Conservation (phyloP, 1,140 invertebrate species). For the Pentalonia nigronervosa region DNA sequence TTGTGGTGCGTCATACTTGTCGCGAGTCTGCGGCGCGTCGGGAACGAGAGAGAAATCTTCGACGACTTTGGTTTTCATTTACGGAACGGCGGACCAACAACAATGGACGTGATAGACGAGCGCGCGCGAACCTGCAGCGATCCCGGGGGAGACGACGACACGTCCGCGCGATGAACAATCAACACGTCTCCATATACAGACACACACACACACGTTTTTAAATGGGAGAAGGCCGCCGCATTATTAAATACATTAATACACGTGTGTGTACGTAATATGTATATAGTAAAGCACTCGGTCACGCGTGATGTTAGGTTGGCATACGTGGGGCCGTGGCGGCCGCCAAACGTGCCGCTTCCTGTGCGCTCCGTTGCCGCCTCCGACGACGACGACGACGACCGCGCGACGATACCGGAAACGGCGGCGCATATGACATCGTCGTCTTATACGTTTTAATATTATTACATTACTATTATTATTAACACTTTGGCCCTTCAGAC, state of each 20-base stretch:
- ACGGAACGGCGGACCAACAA: not conserved
- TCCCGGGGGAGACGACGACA: slow-evolving; percentile 23
- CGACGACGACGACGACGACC: slow-evolving; percentile 44
- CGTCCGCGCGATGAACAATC: not conserved
- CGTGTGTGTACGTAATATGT: not conserved
- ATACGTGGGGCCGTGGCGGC: slow-evolving; percentile 22
- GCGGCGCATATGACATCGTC: slow-evolving; percentile 43
- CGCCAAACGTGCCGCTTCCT: slow-evolving; percentile 56
- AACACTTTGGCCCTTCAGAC: not conserved
- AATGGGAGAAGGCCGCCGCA: not conserved
- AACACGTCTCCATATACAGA: not conserved
- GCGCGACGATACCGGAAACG: slow-evolving; percentile 53
- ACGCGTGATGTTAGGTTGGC: slow-evolving; percentile 51
- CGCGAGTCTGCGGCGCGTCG: not conserved
- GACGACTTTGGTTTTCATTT: not conserved
- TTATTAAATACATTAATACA: not conserved
- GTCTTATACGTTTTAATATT: slow-evolving; percentile 33
- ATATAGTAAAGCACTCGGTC: slow-evolving; percentile 47
- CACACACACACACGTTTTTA: not conserved
- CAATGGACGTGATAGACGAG: slow-evolving; percentile 11
- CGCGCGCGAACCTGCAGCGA: slow-evolving; percentile 1
- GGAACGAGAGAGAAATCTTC: not conserved
- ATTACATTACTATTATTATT: slow-evolving; percentile 40
- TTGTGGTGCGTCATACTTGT: not conserved
- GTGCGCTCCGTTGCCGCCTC: slow-evolving; percentile 24